Evolutionary conservation across 2,113 vertebrate genomes (phyloP).

Genomic region (Rhadina sibilatrix): DNA sequence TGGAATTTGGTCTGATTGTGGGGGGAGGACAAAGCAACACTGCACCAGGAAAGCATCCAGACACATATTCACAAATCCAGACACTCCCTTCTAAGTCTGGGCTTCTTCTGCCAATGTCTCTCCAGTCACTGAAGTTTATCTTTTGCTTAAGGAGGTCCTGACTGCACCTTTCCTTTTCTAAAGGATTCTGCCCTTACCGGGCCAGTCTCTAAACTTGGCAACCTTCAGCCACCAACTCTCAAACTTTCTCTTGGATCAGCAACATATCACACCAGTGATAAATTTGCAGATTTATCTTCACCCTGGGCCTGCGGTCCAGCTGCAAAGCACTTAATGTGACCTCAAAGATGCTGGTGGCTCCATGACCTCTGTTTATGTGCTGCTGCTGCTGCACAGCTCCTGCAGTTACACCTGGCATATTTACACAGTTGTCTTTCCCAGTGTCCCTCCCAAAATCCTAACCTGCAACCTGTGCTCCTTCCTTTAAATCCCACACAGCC

Average conservation of each 20-base stretch:
- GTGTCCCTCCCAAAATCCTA: not conserved
- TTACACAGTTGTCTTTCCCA: not conserved
- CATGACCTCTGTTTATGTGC: not conserved
- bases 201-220: not conserved
- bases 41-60: not conserved
- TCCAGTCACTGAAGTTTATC: not conserved
- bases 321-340: not conserved
- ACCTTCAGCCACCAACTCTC: not conserved
- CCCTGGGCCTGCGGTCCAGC: not conserved
- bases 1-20: not conserved
- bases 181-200: not conserved
- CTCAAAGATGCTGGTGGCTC: not conserved
- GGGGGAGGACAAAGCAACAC: not conserved
- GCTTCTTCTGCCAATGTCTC: not conserved
- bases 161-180: not conserved
- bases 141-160: not conserved
- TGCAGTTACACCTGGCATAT: not conserved
- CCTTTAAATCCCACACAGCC: not conserved
- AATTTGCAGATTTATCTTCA: conserved; percentile 21
- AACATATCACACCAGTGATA: not conserved
- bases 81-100: not conserved
- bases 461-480: not conserved
- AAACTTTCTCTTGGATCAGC: not conserved
- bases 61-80: not conserved
- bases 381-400: not conserved